Base-by-base conservation (phyloP, 2,113 vertebrate genomes). In the Eublepharis macularius region DNA sequence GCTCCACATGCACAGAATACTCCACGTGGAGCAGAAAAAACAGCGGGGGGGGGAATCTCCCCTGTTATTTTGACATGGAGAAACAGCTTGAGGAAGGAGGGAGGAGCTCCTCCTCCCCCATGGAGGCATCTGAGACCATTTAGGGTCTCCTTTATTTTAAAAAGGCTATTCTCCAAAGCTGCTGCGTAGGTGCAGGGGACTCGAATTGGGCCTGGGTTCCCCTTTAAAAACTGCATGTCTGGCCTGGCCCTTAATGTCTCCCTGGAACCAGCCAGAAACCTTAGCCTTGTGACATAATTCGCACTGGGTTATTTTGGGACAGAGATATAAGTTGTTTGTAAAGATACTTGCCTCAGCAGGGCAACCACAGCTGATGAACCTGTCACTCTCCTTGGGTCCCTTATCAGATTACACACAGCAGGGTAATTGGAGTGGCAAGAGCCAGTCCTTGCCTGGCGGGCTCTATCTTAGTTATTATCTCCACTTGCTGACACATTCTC, bases 171-270 rank as follows among this genome's bases (percentile, higher is more conserved):
- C n/a, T n/a, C n/a, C n/a, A n/a, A n/a, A n/a, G n/a, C n/a, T n/a
- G n/a, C n/a, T n/a, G n/a, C n/a, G n/a, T n/a, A n/a, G n/a, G n/a
- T n/a, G n/a, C n/a, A n/a, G n/a, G n/a, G n/a, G n/a, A n/a, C n/a
- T n/a, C n/a, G n/a, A n/a, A n/a, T n/a, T n/a, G n/a, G n/a, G n/a
- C n/a, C n/a, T n/a, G n/a, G n/a, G n/a, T n/a, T n/a, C n/a, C n/a
- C n/a, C n/a, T n/a, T n/a, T n/a, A n/a, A n/a, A n/a, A n/a, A n/a
- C n/a, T n/a, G n/a, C n/a, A n/a, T n/a, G n/a, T n/a, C n/a, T n/a
- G n/a, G n/a, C n/a, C n/a, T n/a, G n/a, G n/a, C n/a, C n/a, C 76
- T 6, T 85, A 1, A 87, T 45, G 84, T 65, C 60, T 93, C 81
- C 74, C 86, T 84, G 88, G 54, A 84, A 92, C 69, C 74, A 14